phyloP scores from a whole-genome alignment of 2,113 vertebrate genomes.

The Pseudolaguvia tuberculata region DNA sequence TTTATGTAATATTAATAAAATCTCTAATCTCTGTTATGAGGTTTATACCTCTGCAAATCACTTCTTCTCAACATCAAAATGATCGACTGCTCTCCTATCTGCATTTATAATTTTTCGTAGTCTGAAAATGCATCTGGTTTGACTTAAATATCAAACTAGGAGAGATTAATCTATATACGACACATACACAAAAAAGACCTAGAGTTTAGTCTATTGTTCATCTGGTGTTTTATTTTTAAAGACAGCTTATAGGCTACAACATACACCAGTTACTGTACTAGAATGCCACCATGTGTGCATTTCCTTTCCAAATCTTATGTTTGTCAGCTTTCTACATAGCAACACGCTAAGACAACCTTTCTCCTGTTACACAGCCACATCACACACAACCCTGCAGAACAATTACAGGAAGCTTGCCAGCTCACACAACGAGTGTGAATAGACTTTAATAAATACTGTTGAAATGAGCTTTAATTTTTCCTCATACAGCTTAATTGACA shows the following conservation, averaged over 20 bases:
- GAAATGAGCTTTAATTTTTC: conserved; percentile 27
- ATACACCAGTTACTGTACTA: neutral
- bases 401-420: conserved; percentile 24
- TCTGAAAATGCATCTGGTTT: conserved; percentile 38
- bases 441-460: conserved; percentile 40
- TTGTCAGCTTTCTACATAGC: conserved; percentile 11
- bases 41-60: neutral
- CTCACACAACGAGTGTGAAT: conserved; percentile 37
- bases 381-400: conserved; percentile 3
- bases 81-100: conserved; percentile 30
- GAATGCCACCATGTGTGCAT: neutral
- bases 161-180: conserved; percentile 28
- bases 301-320: neutral
- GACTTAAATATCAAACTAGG: conserved; percentile 19
- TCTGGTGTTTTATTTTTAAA: neutral
- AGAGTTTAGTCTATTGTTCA: conserved; percentile 40
- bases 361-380: conserved; percentile 5
- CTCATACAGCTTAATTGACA: conserved; percentile 16
- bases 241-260: neutral
- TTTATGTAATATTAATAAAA: too few species aligned
- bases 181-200: neutral
- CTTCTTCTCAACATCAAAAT: neutral
- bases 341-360: conserved; percentile 21
- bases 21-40: too few species aligned
- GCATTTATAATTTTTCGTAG: conserved; percentile 10